Evolutionary conservation across 64 coral and sea anemone genomes (phyloP).

Genomic region (Actinia equina): DNA sequence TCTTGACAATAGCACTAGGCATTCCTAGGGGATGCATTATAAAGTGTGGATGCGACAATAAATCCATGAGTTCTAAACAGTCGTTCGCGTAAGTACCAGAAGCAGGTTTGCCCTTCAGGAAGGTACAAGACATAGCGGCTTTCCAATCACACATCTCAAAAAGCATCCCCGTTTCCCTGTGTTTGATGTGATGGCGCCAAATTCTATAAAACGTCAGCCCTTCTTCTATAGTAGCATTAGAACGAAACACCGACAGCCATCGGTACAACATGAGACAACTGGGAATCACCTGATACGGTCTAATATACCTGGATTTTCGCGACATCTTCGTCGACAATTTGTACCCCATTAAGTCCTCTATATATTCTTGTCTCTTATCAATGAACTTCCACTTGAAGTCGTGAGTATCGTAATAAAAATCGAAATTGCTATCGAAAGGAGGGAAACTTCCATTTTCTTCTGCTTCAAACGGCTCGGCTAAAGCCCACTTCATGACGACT

Average conservation of each 20-base stretch:
- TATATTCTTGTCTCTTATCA: slow-evolving; percentile 85
- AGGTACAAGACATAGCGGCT: slow-evolving; percentile 85
- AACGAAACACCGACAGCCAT: slow-evolving; percentile 76
- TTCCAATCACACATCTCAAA: slow-evolving; percentile 98
- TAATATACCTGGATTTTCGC: slow-evolving; percentile 61
- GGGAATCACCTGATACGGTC: slow-evolving; percentile 92
- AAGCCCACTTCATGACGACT: slow-evolving; percentile 65
- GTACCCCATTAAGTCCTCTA: slow-evolving; percentile 72
- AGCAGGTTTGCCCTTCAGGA: slow-evolving; percentile 73
- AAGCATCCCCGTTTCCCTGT: slow-evolving; percentile 66
- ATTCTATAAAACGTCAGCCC: slow-evolving; percentile 92
- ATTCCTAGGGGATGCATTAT: slow-evolving; percentile 87
- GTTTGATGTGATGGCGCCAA: slow-evolving; percentile 84
- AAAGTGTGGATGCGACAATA: slow-evolving; percentile 84
- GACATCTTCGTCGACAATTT: slow-evolving; percentile 47
- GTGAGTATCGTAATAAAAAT: slow-evolving; percentile 86
- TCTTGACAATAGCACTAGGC: neutral
- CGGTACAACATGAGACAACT: slow-evolving; percentile 86
- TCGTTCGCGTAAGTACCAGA: slow-evolving; percentile 63
- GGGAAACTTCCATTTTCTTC: slow-evolving; percentile 63
- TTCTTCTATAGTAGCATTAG: slow-evolving; percentile 61
- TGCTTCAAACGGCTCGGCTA: slow-evolving; percentile 56
- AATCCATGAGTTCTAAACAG: slow-evolving; percentile 68
- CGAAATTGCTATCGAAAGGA: slow-evolving; percentile 81
- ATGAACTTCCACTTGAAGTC: slow-evolving; percentile 93